Evolutionary conservation across 2,797 vertebrate species (phyloP).

Genomic region (Thalassophryne amazonica): DNA sequence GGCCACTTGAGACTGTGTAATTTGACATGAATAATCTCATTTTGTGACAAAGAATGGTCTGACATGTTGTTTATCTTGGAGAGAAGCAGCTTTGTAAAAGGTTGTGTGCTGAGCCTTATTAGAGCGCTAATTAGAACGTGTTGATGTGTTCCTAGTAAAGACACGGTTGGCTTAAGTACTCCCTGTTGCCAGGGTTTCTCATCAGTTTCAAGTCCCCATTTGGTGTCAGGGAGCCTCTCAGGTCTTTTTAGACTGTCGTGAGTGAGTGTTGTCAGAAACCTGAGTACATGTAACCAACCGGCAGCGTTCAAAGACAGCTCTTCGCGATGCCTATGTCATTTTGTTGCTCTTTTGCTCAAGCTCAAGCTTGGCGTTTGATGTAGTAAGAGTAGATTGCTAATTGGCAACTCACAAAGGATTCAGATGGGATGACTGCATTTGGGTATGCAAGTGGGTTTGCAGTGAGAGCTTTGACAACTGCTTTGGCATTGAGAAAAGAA

Average conservation of each 20-base stretch:
- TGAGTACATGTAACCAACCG: constrained; percentile 51
- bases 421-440: constrained; percentile 63
- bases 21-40: constrained; percentile 50
- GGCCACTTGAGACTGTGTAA: constrained; percentile 46
- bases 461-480: constrained; percentile 53
- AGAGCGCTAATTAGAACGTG: constrained; percentile 69
- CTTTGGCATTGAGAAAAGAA: constrained; percentile 49
- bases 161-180: constrained; percentile 57
- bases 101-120: constrained; percentile 50
- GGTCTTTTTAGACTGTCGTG: constrained; percentile 29
- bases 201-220: constrained; percentile 35
- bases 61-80: constrained; percentile 36
- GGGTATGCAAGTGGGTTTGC: constrained; percentile 43
- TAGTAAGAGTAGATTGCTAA: constrained; percentile 63
- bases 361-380: constrained; percentile 63
- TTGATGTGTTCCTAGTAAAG: constrained; percentile 55
- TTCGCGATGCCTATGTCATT: constrained; percentile 41
- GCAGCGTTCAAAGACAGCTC: constrained; percentile 54
- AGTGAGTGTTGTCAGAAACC: constrained; percentile 43
- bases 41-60: neutral
- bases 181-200: constrained; percentile 30
- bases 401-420: constrained; percentile 71
- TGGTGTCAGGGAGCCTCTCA: constrained; percentile 37
- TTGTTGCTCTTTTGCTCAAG: constrained; percentile 35
- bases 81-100: constrained; percentile 50